phyloP scores from a whole-genome alignment of 2,797 vertebrate species.

The Mastacembelus armatus region DNA sequence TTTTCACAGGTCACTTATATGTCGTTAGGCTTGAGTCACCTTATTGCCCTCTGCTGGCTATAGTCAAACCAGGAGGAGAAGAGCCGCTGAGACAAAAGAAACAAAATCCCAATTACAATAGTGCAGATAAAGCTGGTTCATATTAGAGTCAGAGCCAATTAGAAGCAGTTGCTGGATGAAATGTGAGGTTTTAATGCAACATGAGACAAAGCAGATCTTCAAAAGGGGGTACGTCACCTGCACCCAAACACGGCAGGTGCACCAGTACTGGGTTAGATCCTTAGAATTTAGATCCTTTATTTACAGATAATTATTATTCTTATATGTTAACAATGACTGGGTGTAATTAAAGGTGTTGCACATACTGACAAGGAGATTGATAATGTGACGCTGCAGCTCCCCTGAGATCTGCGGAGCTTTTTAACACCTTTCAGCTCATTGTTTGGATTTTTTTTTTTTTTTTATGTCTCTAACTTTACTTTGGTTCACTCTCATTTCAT shows the following conservation, averaged over 20 bases:
- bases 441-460: background rate
- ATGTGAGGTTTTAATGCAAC: background rate
- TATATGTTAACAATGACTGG: background rate
- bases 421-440: no score
- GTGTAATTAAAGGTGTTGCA: background rate
- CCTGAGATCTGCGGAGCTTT: background rate
- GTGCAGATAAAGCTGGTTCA: background rate
- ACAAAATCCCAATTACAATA: background rate
- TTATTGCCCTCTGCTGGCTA: slow-evolving; percentile 52
- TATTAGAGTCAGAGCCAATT: background rate
- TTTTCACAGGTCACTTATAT: background rate
- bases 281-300: no score
- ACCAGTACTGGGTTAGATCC: no score
- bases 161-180: background rate
- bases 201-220: slow-evolving; percentile 5
- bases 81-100: background rate
- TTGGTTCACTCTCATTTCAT: no score
- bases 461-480: background rate
- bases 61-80: background rate
- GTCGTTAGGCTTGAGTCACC: background rate
- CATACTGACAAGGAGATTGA: background rate
- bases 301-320: no score
- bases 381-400: background rate
- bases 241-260: background rate
- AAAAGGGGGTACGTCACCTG: background rate